These are phyloP conservation scores for Harpagoxenus sublaevis DNA, from an alignment of 2,888 invertebrate species.

Conservation along the genomic window DNA sequence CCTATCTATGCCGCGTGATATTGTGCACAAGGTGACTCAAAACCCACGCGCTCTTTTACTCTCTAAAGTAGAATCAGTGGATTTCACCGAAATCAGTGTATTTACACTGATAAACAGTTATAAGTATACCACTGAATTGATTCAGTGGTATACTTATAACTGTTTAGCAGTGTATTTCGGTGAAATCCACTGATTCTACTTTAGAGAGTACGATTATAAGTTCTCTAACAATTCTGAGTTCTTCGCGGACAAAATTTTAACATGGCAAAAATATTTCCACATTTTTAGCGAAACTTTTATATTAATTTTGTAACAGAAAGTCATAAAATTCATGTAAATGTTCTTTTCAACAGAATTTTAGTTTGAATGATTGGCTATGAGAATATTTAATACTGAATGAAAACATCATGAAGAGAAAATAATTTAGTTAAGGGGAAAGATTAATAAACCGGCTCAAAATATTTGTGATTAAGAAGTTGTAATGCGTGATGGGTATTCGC, in stretches of 20 bases:
- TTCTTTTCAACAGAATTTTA: neutral
- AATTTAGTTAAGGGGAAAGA: neutral
- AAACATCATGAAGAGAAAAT: neutral
- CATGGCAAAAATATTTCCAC: neutral
- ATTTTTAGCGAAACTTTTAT: neutral
- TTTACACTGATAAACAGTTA: too few relatives aligned
- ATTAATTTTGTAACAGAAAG: neutral
- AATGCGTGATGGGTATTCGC: neutral
- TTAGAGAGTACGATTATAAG: neutral
- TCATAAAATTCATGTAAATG: neutral
- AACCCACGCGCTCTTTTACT: neutral
- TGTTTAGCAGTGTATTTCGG: too few relatives aligned
- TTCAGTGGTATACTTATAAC: too few relatives aligned
- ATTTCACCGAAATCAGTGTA: too few relatives aligned
- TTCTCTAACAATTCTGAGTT: neutral
- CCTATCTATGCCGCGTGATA: neutral
- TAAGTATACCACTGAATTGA: too few relatives aligned
- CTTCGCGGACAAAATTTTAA: neutral
- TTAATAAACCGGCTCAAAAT: neutral
- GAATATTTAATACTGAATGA: slow-evolving; percentile 2
- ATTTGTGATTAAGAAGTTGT: neutral
- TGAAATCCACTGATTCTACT: too few relatives aligned
- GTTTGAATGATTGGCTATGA: neutral
- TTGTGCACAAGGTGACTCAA: neutral
- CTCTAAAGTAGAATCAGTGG: too few relatives aligned